Evolutionary conservation across 2,888 invertebrate genomes (phyloP).

Genomic region (Marronus borbonicus): DNA sequence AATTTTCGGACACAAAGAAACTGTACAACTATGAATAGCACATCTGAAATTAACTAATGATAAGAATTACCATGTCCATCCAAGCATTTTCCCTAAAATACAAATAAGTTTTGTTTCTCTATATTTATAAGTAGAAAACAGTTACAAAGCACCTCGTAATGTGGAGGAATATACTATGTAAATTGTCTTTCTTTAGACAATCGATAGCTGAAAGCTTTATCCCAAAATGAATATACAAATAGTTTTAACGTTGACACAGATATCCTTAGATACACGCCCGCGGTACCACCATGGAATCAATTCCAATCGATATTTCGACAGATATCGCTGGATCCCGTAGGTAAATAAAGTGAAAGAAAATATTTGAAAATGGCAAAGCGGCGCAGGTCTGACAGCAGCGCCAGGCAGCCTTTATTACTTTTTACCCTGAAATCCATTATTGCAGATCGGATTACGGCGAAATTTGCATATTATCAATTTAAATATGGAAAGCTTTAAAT

Average conservation of each 20-base stretch:
- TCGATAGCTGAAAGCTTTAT: neutral
- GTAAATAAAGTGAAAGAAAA: conserved; percentile 37
- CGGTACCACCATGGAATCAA: neutral
- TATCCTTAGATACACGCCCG: neutral
- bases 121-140: too few species aligned
- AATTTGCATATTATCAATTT: conserved; percentile 63
- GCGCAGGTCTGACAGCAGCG: conserved; percentile 35
- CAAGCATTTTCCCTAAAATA: too few species aligned
- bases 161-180: too few species aligned
- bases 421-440: conserved; percentile 59
- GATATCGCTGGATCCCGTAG: neutral
- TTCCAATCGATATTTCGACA: conserved; percentile 5
- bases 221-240: too few species aligned
- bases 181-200: neutral
- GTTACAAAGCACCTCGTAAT: too few species aligned
- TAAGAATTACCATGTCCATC: too few species aligned
- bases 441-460: conserved; percentile 60
- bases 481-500: conserved; percentile 58
- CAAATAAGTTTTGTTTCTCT: too few species aligned
- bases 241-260: too few species aligned
- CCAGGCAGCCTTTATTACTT: conserved; percentile 47
- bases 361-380: conserved; percentile 37
- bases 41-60: too few species aligned
- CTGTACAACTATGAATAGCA: too few species aligned
- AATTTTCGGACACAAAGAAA: too few species aligned